phyloP scores from a whole-genome alignment of 2,113 vertebrate genomes.

The Aythya baeri region DNA sequence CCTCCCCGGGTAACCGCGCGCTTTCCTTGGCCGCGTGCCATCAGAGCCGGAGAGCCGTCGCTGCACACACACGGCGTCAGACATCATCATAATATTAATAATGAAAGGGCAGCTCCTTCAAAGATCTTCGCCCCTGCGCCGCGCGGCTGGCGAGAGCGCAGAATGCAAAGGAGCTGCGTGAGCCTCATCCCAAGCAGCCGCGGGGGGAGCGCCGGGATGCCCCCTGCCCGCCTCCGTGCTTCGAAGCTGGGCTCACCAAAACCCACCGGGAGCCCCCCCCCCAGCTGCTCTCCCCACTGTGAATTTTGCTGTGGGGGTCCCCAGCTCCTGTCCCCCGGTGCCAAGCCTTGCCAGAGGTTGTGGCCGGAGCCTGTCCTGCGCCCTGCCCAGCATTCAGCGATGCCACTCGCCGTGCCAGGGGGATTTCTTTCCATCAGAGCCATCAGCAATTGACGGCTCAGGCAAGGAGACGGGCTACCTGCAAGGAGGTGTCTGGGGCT shows the following conservation, averaged over 20 bases:
- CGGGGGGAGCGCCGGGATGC: neutral
- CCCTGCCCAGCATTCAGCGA: neutral
- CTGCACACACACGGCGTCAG: slow-evolving; percentile 37
- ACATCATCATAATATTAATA: slow-evolving; percentile 71
- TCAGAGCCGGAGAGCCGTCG: neutral
- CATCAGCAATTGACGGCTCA: neutral
- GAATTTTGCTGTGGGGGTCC: neutral
- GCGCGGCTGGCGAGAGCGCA: neutral
- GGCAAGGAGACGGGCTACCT: neutral
- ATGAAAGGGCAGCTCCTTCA: slow-evolving; percentile 68
- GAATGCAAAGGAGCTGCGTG: slow-evolving; percentile 63
- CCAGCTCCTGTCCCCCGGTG: neutral
- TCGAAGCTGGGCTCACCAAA: accelerated
- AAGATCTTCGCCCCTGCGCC: slow-evolving; percentile 57
- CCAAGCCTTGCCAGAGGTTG: accelerated
- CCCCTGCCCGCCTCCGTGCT: neutral
- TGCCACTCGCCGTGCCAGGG: accelerated
- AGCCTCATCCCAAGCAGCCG: slow-evolving; percentile 60
- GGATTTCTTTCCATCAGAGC: neutral
- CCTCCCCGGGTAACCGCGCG: neutral
- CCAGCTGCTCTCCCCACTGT: neutral
- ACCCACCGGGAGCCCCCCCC: accelerated
- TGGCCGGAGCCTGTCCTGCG: neutral
- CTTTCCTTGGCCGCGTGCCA: slow-evolving; percentile 15
- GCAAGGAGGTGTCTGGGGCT: neutral